Percentiles rank a stretch among this genome's conserved stretches.
phyloP scores from a whole-genome alignment of 1,140 invertebrate genomes.

The Zaprionus davidi region DNA sequence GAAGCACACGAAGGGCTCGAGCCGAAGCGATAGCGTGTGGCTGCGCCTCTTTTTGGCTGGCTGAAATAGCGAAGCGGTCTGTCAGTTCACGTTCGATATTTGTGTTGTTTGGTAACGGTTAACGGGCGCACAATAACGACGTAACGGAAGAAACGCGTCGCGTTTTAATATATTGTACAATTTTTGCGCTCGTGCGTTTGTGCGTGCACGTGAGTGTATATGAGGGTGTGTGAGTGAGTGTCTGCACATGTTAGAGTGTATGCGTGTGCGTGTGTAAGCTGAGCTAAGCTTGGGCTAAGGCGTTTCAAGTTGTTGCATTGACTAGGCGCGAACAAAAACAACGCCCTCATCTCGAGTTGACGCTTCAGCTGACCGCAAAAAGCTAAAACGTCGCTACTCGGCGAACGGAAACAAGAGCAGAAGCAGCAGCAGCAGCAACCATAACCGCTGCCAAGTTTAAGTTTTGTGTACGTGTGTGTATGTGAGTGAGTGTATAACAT shows the following conservation, averaged over 20 bases:
- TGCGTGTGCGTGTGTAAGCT: slow-evolving; percentile 8
- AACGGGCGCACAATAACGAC: slow-evolving; percentile 56
- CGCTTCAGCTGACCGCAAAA: slow-evolving; percentile 28
- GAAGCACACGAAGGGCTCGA: slow-evolving; percentile 14
- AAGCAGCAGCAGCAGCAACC: slow-evolving; percentile 35
- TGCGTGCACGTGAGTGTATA: slow-evolving; percentile 17
- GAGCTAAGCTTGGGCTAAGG: slow-evolving; percentile 23
- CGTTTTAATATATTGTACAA: slow-evolving; percentile 42
- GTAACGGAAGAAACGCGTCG: slow-evolving; percentile 58
- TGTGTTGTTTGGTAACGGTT: slow-evolving; percentile 79
- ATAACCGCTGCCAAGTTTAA: slow-evolving; percentile 48
- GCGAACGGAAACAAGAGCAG: slow-evolving; percentile 14
- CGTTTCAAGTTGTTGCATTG: slow-evolving; percentile 61
- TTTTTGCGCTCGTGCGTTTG: slow-evolving; percentile 16
- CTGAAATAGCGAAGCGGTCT: slow-evolving; percentile 58
- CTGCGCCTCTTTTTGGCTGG: slow-evolving; percentile 63
- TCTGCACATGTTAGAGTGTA: slow-evolving; percentile 11
- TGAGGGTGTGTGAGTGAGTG: slow-evolving; percentile 21
- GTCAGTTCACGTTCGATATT: slow-evolving; percentile 83
- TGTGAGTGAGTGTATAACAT: slow-evolving; percentile 37
- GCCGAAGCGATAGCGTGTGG: slow-evolving; percentile 46
- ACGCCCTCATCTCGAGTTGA: slow-evolving; percentile 44
- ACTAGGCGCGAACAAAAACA: slow-evolving; percentile 55
- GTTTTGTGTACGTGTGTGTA: slow-evolving; percentile 41
- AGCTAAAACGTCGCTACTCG: slow-evolving; percentile 9